phyloP scores from a whole-genome alignment of 2,113 vertebrate species.

The Heterocephalus glaber region DNA sequence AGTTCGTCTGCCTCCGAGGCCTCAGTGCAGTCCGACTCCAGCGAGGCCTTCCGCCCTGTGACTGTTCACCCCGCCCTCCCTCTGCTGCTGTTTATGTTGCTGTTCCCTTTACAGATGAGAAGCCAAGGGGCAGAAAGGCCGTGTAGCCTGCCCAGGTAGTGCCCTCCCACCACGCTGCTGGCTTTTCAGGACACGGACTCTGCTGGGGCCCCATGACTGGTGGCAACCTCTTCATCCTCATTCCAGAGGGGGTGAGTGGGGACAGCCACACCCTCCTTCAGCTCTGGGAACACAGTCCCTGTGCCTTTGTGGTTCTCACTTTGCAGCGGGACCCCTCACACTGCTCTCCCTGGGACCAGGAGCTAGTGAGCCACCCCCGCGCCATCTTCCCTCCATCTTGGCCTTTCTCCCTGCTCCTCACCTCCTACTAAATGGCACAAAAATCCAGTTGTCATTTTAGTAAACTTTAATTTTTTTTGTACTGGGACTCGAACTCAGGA shows the following conservation, averaged over 20 bases:
- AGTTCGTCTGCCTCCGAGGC: neutral
- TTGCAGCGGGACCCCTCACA: neutral
- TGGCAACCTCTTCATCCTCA: neutral
- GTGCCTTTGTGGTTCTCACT: neutral
- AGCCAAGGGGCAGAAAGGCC: neutral
- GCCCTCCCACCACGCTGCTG: neutral
- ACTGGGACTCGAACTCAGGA: too few relatives aligned
- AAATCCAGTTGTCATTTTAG: neutral
- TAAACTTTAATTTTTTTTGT: neutral
- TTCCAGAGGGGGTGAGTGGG: neutral
- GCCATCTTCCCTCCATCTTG: too few relatives aligned
- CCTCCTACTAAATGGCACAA: neutral
- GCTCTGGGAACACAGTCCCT: too few relatives aligned
- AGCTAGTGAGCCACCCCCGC: neutral
- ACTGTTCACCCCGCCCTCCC: rapidly evolving
- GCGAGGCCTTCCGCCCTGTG: rapidly evolving
- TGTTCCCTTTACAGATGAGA: neutral
- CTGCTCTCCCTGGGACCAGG: neutral
- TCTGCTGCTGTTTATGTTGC: neutral
- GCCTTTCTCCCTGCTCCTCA: neutral
- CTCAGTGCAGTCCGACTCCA: rapidly evolving
- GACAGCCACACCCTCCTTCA: rapidly evolving
- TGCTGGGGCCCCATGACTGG: rapidly evolving
- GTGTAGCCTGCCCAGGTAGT: neutral
- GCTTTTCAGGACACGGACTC: too few relatives aligned